Percentiles rank a stretch among this genome's conserved stretches.
phyloP scores from a whole-genome alignment of 2,888 invertebrate genomes.

The Acholoe squamosa region DNA sequence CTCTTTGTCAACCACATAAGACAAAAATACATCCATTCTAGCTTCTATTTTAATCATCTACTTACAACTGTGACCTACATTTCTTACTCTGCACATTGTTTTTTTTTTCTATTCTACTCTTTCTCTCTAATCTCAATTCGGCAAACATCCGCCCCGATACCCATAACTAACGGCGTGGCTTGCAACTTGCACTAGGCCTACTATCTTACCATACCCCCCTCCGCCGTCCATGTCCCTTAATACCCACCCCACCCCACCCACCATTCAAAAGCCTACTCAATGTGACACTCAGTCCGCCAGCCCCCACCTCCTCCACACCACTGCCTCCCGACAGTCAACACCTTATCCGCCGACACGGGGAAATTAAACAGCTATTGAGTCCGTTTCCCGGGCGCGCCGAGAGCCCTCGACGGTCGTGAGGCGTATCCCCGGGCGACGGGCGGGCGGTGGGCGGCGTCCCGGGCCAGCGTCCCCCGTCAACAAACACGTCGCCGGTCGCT shows the following conservation, averaged over 20 bases:
- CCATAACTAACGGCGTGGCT: neutral
- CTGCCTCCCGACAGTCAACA: conserved; percentile 49
- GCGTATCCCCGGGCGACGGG: conserved; percentile 57
- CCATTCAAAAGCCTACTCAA: neutral
- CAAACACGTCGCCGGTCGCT: conserved; percentile 12
- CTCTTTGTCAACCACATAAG: too few relatives aligned
- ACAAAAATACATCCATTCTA: too few relatives aligned
- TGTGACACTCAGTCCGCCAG: neutral
- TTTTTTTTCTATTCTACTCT: too few relatives aligned
- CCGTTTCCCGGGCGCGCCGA: conserved; percentile 25
- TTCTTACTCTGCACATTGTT: too few relatives aligned
- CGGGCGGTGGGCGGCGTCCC: conserved; percentile 55
- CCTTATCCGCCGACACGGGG: conserved; percentile 49
- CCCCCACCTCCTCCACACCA: neutral
- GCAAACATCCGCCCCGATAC: too few relatives aligned
- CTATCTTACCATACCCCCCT: neutral
- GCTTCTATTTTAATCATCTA: too few relatives aligned
- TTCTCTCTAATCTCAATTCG: too few relatives aligned
- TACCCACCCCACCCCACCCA: neutral
- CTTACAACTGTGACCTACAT: too few relatives aligned
- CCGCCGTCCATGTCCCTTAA: neutral
- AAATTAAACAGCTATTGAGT: conserved; percentile 55
- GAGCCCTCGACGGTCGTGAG: conserved; percentile 1
- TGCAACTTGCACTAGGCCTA: conserved; percentile 22
- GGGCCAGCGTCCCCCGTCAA: conserved; percentile 57